phyloP scores from a whole-genome alignment of 1,140 invertebrate species.

The Neodiprion lecontei region DNA sequence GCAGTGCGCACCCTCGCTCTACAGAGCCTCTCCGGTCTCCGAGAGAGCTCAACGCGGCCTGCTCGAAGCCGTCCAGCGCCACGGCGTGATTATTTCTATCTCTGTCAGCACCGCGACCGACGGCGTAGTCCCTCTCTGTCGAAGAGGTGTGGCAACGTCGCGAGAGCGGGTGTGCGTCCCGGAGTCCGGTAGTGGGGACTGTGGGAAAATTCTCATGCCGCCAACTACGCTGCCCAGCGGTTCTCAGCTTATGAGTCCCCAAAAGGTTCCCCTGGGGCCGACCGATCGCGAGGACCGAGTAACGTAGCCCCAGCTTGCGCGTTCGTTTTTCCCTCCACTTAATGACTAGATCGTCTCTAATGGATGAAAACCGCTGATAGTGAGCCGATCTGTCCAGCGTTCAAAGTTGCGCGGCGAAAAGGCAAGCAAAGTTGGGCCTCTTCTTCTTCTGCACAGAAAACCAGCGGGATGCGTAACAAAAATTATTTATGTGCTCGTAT shows the following conservation, averaged over 20 bases:
- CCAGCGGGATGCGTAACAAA: too few relatives aligned
- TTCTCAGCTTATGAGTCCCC: conserved; percentile 37
- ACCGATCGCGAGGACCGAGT: conserved; percentile 4
- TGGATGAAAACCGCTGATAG: neutral
- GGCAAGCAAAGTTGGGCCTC: too few relatives aligned
- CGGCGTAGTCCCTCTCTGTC: neutral
- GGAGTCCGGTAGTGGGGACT: conserved; percentile 49
- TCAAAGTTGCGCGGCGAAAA: too few relatives aligned
- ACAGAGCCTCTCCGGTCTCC: too few relatives aligned
- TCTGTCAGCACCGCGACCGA: neutral
- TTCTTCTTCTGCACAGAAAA: too few relatives aligned
- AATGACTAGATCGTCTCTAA: neutral
- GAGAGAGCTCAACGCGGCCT: neutral
- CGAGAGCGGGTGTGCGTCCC: conserved; percentile 53
- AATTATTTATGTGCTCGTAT: too few relatives aligned
- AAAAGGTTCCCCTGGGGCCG: neutral
- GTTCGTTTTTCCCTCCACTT: neutral
- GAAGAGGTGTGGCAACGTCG: conserved; percentile 58
- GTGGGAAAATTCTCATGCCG: conserved; percentile 63
- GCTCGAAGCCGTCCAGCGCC: neutral
- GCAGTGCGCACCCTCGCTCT: too few relatives aligned
- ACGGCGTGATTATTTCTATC: neutral
- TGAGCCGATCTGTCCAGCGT: too few relatives aligned
- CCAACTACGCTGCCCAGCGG: conserved; percentile 46
- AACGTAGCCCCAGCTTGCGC: neutral